Evolutionary conservation across 2,797 vertebrate species (phyloP), one percentile per base, ranked within the genome.

Genomic region (Myotis planiceps): DNA sequence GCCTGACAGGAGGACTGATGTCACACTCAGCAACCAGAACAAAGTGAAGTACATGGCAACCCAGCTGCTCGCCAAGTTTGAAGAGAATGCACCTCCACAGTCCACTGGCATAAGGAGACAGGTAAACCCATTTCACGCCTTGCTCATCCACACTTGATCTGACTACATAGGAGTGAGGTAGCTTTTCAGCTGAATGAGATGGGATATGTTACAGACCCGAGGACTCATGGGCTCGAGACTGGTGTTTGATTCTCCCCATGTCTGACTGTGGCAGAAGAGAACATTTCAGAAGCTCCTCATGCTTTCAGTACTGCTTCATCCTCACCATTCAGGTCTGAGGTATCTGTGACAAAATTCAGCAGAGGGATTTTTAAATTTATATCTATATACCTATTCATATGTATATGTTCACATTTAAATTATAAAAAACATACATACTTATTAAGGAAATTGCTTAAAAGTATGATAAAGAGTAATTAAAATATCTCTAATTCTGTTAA

Each of bases 21-120:
- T 98, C 6, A 94, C 98, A 2, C 87, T 98, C 18, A 98, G 99
- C 1, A 99, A 99, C 98, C 98, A 99, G 98, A 99, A 99, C 98
- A 99, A 99, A 98, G 99, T 99, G 97, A 99, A 99, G 97, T 99
- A 99, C 97, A 99, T 99, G 99, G 99, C 99, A 37, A 99, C 99
- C 3, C 99, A 99, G 98, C 99, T 99, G 69, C 98, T 99, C 34
- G 99, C 99, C 96, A 99, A 99, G 98, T 99, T 99, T 92, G 99
- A 99, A 97, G 99, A 99, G 98, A 99, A 99, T 3, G 99, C 99
- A 0, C 99, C 99, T 0, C 97, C 98, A 0, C 99, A 99, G 23
- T 98, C 99, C 14, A 88, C 99, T 0, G 99, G 99, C 75, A 97
- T 99, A 51, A 99, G 99, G 72, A 99, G 99, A 99, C 99, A 99